Conservation (phyloP, 1,140 invertebrate genomes). For the Bathynomus jamesi region DNA sequence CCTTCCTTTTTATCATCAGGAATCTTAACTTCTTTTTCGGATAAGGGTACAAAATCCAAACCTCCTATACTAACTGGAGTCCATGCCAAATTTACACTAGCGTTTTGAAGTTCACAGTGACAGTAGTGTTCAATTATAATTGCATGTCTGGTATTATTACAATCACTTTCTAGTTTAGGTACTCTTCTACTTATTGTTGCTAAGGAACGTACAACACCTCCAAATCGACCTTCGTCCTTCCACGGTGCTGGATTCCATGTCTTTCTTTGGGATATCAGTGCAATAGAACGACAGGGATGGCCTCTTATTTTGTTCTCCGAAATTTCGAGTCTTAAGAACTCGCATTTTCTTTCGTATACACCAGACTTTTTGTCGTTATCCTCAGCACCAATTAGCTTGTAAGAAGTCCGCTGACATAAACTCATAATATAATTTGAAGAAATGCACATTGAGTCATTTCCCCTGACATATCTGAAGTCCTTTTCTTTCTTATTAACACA, state of each 20-base stretch:
- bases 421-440: neutral
- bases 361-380: neutral
- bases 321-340: neutral
- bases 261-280: neutral
- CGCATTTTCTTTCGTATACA: neutral
- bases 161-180: no score
- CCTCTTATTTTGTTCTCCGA: neutral
- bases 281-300: neutral
- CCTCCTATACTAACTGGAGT: no score
- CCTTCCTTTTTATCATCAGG: no score
- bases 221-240: neutral
- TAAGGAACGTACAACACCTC: no score
- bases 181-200: no score
- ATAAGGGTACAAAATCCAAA: no score
- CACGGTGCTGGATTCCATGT: neutral
- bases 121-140: no score
- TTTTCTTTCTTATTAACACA: no score
- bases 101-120: no score
- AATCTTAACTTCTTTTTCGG: no score
- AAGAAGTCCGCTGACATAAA: neutral
- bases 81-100: no score
- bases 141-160: no score
- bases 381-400: neutral
- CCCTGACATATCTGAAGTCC: neutral
- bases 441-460: neutral